Evolutionary conservation across 1,140 invertebrate genomes (phyloP), one percentile per base, ranked within the genome.

Genomic region (Trichonephila clavipes): DNA sequence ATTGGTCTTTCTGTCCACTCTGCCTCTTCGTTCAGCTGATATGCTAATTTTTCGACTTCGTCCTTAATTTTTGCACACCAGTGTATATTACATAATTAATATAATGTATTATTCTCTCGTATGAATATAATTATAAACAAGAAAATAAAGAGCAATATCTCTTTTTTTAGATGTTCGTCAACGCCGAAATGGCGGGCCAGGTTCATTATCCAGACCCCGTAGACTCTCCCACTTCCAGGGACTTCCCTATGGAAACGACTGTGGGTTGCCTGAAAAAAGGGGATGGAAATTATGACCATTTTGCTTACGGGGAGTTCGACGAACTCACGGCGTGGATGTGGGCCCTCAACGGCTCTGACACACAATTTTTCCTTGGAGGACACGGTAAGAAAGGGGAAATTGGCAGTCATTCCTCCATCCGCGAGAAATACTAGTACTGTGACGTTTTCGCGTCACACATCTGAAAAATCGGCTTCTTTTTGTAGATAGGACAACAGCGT

Each of bases 321-420:
- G 95, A 95, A 88, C 61, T 95, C 5, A 95, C 95, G 2, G 66
- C 92, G 14, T 95, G 95, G 95, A 94, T 90, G 90, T 62, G 88
- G 24, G 34, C 66, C 1, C 61, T 95, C 1, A 40, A 90, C 3
- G 91, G 94, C 24, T 82, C 59, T 44, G 44, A 66, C 72, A 94
- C 59, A 28, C 6, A 64, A 64, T 95, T 87, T 88, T 95, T 95
- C 85, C 59, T 95, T 5, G 95, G 95, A 0, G 95, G 94, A 16
- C 95, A 94, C 88, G 94, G 95, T 95, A 89, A 95, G 94, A 28
- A 40, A 40, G 12, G 34, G 18, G 18, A 77, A 82, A 34, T 0
- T 24, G 34, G 4, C 14, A 77, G 34, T n/a, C 0, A 28, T 77
- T 77, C 34, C n/a, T 51, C 10, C 7, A 51, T 12, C 2, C 51